Conservation (phyloP, 2,113 vertebrate genomes). For the Brachyhypopomus occidentalis region DNA sequence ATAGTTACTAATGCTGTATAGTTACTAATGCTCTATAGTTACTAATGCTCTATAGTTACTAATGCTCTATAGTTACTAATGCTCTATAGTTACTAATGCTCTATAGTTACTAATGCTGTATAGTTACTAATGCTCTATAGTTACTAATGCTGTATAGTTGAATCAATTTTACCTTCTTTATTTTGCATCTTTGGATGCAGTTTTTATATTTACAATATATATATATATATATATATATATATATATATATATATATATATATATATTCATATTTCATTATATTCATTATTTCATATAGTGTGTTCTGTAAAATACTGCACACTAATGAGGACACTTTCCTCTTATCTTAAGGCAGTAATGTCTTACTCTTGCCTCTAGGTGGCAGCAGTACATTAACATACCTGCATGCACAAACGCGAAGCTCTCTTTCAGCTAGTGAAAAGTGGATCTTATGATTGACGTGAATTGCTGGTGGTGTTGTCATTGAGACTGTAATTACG, state of each 20-base stretch:
- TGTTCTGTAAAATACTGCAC: too few species aligned
- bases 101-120: too few species aligned
- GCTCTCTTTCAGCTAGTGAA: not conserved
- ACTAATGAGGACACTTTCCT: not conserved
- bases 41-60: too few species aligned
- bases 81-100: too few species aligned
- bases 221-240: too few species aligned
- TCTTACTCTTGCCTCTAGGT: conserved; percentile 26
- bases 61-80: too few species aligned
- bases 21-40: too few species aligned
- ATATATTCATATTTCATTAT: too few species aligned
- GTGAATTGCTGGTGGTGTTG: conserved; percentile 20
- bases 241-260: too few species aligned
- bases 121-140: too few species aligned
- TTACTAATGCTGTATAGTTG: not conserved
- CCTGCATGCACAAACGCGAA: not conserved
- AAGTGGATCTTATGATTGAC: conserved; percentile 6
- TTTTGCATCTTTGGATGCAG: not conserved
- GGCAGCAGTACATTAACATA: not conserved
- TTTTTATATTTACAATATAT: not conserved
- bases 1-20: too few species aligned
- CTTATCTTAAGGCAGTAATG: not conserved
- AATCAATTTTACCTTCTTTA: not conserved
- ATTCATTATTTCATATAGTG: too few species aligned
- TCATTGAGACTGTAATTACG: conserved; percentile 35